Conservation (phyloP, 1,140 invertebrate genomes). For the Trachymyrmex cornetzi region DNA sequence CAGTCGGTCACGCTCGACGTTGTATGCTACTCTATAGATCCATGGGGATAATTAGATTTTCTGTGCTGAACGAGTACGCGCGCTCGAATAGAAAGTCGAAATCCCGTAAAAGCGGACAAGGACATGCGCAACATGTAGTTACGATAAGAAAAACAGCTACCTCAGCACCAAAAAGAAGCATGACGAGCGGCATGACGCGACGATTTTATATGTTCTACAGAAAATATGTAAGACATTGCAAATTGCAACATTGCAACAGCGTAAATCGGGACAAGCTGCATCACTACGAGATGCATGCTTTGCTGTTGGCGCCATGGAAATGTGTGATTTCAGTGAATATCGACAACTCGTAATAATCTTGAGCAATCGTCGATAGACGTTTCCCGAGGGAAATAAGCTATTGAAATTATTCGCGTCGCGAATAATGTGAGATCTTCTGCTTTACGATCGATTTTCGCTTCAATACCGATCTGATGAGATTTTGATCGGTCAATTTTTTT, state of each 20-base stretch:
- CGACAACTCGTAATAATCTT: neutral
- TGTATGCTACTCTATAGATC: neutral
- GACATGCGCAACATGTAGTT: neutral
- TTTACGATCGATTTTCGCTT: neutral
- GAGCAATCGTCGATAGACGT: neutral
- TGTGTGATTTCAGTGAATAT: neutral
- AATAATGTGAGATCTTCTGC: no score
- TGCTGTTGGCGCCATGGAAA: neutral
- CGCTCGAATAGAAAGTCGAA: conserved; percentile 8
- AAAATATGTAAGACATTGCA: conserved; percentile 3
- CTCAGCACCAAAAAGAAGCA: neutral
- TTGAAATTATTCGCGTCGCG: neutral
- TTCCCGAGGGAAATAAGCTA: neutral
- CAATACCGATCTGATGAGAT: neutral
- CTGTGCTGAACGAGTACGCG: neutral
- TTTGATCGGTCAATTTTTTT: neutral
- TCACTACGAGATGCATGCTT: neutral
- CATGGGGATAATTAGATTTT: neutral
- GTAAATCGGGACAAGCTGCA: neutral
- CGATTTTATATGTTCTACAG: neutral
- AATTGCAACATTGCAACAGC: neutral
- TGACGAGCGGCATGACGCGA: neutral
- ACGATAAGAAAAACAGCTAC: conserved; percentile 47
- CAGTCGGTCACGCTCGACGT: neutral
- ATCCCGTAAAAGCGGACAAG: conserved; percentile 4